Evolutionary conservation across 2,888 invertebrate genomes (phyloP).

Genomic region (Muschampia plurimacula): DNA sequence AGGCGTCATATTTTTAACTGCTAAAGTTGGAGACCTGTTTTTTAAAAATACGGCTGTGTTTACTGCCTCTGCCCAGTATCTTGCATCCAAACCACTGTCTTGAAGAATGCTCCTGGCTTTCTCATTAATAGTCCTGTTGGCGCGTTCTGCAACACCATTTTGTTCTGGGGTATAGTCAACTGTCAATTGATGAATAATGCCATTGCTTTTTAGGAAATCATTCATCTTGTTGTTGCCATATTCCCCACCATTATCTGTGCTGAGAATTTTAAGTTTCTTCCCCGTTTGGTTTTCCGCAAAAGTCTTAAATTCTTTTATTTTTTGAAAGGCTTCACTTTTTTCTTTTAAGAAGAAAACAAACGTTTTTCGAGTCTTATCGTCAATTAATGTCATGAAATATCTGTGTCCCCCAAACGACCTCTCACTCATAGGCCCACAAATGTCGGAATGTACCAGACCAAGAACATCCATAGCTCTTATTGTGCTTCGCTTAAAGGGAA

Average conservation of each 20-base stretch:
- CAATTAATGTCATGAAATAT: neutral
- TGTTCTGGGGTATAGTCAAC: slow-evolving; percentile 1
- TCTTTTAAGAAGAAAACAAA: slow-evolving; percentile 1
- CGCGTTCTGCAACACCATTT: slow-evolving; percentile 1
- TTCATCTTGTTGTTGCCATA: neutral
- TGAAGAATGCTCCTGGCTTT: slow-evolving; percentile 3
- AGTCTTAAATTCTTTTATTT: neutral
- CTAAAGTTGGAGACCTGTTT: slow-evolving; percentile 1
- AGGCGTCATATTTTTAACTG: neutral
- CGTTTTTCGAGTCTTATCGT: neutral
- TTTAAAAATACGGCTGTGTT: neutral
- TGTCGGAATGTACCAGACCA: neutral
- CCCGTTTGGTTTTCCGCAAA: slow-evolving; percentile 4
- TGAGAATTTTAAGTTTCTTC: neutral
- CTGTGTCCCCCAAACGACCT: slow-evolving; percentile 1
- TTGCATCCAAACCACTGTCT: neutral
- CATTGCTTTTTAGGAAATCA: neutral
- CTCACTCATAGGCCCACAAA: slow-evolving; percentile 4
- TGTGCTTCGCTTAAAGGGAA: neutral
- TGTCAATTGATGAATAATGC: neutral
- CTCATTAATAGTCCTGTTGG: neutral
- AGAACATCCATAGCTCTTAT: neutral
- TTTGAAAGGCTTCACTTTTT: neutral
- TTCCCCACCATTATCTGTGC: neutral
- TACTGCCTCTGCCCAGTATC: slow-evolving; percentile 1